Base-by-base conservation (phyloP, 2,888 invertebrate genomes). In the Trichogramma evanescens region DNA sequence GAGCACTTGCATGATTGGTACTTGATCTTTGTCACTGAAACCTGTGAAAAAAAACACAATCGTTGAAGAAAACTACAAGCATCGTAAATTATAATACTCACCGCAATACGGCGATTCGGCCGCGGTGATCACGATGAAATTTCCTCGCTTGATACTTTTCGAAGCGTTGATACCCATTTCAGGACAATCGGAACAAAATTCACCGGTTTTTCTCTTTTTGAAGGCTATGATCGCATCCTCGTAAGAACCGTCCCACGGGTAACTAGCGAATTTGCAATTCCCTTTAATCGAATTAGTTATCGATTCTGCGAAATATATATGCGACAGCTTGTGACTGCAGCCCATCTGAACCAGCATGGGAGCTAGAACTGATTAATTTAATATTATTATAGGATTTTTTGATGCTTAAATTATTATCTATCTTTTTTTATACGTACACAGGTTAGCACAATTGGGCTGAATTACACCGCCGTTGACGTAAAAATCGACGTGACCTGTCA, bases 401-500 rank as follows among this genome's bases (percentile, higher is more conserved):
- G 26, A 26, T 26, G 2, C 26, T 26, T 26, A 26, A 26, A 26
- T 26, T 26, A 26, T 26, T 43, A 6, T 67, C 13, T 59, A 67
- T 13, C 13, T 13, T 2, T 26, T 2, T 87, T 87, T 0, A 85
- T 86, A 0, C 40, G 50, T 56, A 61, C 60, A 8, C 40, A 45
- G 46, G 4, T 50, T 50, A 3, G 55, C 4, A 10, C 64, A 64
- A 10, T 43, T 44, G 4, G 87, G 87, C 69, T 88, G 88, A 52
- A 78, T 78, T 76, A 82, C 80, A 1, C 87, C 88, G 0, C 87
- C 87, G 62, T 87, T 88, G 1, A 86, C 83, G 71, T 86, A 88
- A 69, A 86, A 86, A 71, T 88, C 88, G 1, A 85, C 81, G 65
- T 87, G 80, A 6, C 64, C 64, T 64, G 8, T n/a, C 41, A 46